A percentile compares a stretch with the other conserved stretches of the same genome.
Conservation (phyloP, 2,113 vertebrate species). For the Xenopus borealis region DNA sequence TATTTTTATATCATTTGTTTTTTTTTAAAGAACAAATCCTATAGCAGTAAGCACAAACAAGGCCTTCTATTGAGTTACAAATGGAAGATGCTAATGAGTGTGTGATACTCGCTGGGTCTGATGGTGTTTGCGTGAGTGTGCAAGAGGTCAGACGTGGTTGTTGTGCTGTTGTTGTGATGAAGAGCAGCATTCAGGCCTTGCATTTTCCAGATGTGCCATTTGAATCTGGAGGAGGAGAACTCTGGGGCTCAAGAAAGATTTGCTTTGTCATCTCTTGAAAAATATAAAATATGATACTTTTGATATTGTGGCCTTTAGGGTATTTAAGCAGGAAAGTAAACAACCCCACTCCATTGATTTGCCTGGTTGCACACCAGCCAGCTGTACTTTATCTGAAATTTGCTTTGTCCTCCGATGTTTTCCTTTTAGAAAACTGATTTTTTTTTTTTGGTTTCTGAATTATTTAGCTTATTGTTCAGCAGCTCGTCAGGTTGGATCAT, state of each 20-base stretch:
- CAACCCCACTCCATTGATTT: background rate
- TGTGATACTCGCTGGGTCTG: slow-evolving; percentile 48
- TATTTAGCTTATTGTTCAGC: no score
- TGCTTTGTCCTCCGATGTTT: no score
- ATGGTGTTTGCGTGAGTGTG: slow-evolving; percentile 44
- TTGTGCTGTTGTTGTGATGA: slow-evolving; percentile 48
- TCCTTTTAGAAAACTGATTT: no score
- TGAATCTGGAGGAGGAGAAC: slow-evolving; percentile 55
- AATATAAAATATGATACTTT: slow-evolving; percentile 45
- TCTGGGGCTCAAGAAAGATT: slow-evolving; percentile 54
- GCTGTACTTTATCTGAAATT: no score
- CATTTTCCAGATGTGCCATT: slow-evolving; percentile 60
- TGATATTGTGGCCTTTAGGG: slow-evolving; percentile 50
- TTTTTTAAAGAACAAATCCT: background rate
- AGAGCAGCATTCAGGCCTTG: slow-evolving; percentile 59
- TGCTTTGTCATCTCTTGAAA: slow-evolving; percentile 57
- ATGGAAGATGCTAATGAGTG: slow-evolving; percentile 37
- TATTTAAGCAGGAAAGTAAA: slow-evolving; percentile 48
- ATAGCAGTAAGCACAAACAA: slow-evolving; percentile 14
- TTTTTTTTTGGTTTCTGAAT: no score
- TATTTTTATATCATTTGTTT: no score
- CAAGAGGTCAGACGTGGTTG: slow-evolving; percentile 40
- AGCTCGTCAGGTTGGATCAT: no score
- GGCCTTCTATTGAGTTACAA: slow-evolving; percentile 33
- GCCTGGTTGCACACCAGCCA: no score